These are phyloP conservation scores for Syngnathus floridae DNA, from an alignment of 2,113 vertebrate species.

Conservation along the genomic window DNA sequence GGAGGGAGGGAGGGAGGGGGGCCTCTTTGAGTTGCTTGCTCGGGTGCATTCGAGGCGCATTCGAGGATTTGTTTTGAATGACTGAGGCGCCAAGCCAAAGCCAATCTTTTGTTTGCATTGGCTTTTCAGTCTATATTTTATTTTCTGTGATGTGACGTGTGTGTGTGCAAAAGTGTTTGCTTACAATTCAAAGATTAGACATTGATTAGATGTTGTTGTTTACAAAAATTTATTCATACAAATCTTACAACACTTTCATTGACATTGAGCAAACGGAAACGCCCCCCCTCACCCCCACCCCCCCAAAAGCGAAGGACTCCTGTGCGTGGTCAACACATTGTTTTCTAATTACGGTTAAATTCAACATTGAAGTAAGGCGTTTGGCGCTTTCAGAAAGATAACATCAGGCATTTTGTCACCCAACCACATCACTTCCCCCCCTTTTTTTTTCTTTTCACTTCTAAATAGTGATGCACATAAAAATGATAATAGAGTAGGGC, in stretches of 20 bases:
- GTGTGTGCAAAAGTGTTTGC: no score
- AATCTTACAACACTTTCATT: constrained; percentile 92
- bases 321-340: constrained; percentile 76
- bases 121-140: not conserved
- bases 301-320: constrained; percentile 75
- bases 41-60: not conserved
- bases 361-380: constrained; percentile 91
- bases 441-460: constrained; percentile 66
- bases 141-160: not conserved
- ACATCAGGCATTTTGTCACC: constrained; percentile 79
- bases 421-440: constrained; percentile 63
- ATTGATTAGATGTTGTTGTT: constrained; percentile 86
- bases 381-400: constrained; percentile 85
- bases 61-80: not conserved
- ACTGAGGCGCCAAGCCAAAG: not conserved
- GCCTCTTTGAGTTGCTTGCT: not conserved
- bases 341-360: constrained; percentile 78
- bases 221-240: constrained; percentile 99
- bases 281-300: constrained; percentile 53
- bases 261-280: constrained; percentile 88
- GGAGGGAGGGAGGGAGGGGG: constrained; percentile 12
- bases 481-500: constrained; percentile 34
- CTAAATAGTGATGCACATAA: constrained; percentile 51
- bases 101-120: not conserved
- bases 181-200: constrained; percentile 86